phyloP scores from a whole-genome alignment of 2,113 vertebrate species.

The Prolemur simus region DNA sequence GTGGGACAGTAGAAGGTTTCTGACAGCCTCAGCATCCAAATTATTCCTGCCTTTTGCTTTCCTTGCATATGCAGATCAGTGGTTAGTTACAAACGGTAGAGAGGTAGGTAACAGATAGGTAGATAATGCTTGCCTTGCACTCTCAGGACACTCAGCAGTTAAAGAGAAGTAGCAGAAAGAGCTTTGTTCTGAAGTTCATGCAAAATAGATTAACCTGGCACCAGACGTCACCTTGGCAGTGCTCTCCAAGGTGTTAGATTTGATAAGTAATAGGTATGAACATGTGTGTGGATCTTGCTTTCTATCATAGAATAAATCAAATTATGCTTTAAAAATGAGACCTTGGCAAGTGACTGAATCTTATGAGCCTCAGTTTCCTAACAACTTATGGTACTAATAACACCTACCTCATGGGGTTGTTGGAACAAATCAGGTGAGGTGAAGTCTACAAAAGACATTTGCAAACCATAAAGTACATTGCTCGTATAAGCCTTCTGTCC shows the following conservation, averaged over 20 bases:
- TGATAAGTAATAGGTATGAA: not conserved
- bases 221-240: not conserved
- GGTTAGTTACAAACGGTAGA: not conserved
- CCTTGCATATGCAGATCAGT: not conserved
- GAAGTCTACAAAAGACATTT: not conserved
- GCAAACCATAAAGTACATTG: not conserved
- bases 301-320: not conserved
- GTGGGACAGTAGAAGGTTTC: not conserved
- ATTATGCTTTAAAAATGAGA: slow-evolving; percentile 6
- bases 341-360: not conserved
- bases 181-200: not conserved
- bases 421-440: not conserved
- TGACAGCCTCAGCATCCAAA: not conserved
- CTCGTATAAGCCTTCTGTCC: not conserved
- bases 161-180: not conserved
- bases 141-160: not conserved
- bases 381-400: not conserved
- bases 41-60: not conserved
- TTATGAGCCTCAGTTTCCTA: not conserved
- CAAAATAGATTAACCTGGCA: not conserved
- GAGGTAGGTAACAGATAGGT: not conserved
- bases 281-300: not conserved
- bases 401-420: not conserved
- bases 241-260: not conserved
- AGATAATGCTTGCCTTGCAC: not conserved